Percentiles rank a stretch among this genome's conserved stretches.
Evolutionary conservation across 2,797 vertebrate species (phyloP).

Genomic region (Taenioides sp.): DNA sequence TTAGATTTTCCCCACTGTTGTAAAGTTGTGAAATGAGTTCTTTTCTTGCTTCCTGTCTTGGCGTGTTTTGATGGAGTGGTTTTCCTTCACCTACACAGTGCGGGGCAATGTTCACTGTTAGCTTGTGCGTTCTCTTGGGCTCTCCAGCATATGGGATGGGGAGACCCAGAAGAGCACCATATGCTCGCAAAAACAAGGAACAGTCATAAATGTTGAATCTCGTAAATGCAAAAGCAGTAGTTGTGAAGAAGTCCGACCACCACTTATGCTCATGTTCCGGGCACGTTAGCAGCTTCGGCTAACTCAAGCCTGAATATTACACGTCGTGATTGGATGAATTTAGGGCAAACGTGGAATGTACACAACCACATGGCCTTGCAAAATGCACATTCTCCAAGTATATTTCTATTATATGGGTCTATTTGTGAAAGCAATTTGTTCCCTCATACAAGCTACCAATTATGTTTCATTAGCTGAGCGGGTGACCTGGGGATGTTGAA

Average conservation of each 20-base stretch:
- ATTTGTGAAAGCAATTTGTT: neutral
- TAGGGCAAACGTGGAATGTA: neutral
- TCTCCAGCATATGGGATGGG: constrained; percentile 33
- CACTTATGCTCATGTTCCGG: constrained; percentile 14
- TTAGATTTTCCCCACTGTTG: too few relatives aligned
- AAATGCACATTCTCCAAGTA: neutral
- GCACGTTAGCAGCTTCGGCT: neutral
- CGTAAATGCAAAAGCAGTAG: constrained; percentile 37
- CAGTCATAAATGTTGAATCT: constrained; percentile 56
- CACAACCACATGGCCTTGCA: neutral
- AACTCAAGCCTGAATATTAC: neutral
- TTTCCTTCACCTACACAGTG: constrained; percentile 29
- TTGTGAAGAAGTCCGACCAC: constrained; percentile 22
- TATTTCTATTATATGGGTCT: neutral
- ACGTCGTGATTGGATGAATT: neutral
- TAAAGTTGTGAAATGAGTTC: constrained; percentile 9
- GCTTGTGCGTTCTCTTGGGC: constrained; percentile 38
- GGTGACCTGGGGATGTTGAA: neutral
- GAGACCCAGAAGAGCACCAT: constrained; percentile 40
- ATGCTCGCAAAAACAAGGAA: constrained; percentile 51
- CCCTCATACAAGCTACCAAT: neutral
- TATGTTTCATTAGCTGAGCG: neutral
- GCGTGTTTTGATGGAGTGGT: constrained; percentile 21
- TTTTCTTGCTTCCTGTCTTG: neutral
- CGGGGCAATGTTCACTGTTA: constrained; percentile 37